Base-by-base conservation (phyloP, 2,888 invertebrate genomes). In the Alsophila aescularia region DNA sequence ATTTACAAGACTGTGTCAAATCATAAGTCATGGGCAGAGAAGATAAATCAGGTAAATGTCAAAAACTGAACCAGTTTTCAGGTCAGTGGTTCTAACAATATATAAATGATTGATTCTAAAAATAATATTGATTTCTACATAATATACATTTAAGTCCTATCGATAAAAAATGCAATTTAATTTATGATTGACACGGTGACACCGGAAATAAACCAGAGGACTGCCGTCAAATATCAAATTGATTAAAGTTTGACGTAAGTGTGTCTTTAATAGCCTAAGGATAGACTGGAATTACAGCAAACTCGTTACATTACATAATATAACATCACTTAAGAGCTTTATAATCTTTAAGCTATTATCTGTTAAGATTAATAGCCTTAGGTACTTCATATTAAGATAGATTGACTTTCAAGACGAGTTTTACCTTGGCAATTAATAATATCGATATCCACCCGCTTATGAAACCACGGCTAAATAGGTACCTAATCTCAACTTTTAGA, bases 271-370 rank as follows among this genome's bases (percentile, higher is more conserved):
- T 27, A 24, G 21, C 52, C 47, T 21, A 9, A 35, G 36, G 47
- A 6, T 36, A 36, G 1, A 18, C 21, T 29, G 21, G 12, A 41
- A 31, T 15, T 31, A 42, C 21, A 52, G 52, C 43, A 56, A 58
- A 58, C 55, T 52, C 3, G 57, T 61, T 64, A 21, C 10, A 42
- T 64, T 47, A 58, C 41, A 57, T 58, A 58, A 63, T 49, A 53
- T 35, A 37, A 47, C 50, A 62, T 55, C 54, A 60, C 48, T n/a
- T 49, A 50, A 53, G 42, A 42, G 42, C 36, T 34, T 36, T 36
- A 45, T 45, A 45, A 35, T 40, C 45, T 40, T 14, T 16, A 9
- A 16, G 13, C 44, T 13, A 45, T 16, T 36, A n/a, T 8, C 21
- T 32, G 34, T 12, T 15, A 27, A 52, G 40, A 52, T 47, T 41